Conservation (phyloP, 2,797 vertebrate genomes). For the Alca torda region DNA sequence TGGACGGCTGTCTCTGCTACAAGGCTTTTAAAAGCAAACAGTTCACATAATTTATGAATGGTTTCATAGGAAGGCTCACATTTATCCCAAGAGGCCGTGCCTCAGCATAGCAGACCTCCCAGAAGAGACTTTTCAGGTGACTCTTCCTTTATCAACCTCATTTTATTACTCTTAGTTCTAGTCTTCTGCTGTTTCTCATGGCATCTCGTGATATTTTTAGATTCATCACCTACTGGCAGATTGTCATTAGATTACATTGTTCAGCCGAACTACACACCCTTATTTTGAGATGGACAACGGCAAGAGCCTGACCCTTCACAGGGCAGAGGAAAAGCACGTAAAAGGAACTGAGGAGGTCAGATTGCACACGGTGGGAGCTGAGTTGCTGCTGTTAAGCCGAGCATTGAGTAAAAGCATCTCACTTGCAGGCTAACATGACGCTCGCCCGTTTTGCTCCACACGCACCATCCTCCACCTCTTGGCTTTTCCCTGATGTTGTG, state of each 20-base stretch:
- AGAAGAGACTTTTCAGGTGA: slow-evolving; percentile 16
- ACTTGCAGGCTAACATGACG: neutral
- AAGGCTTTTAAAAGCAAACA: slow-evolving; percentile 48
- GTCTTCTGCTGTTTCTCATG: neutral
- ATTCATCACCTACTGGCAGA: neutral
- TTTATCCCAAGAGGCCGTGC: slow-evolving; percentile 20
- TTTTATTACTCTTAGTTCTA: slow-evolving; percentile 7
- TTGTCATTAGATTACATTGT: neutral
- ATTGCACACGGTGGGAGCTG: neutral
- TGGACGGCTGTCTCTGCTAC: neutral
- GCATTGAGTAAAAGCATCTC: neutral
- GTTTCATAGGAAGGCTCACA: neutral
- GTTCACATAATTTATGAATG: slow-evolving; percentile 48
- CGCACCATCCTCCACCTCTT: rapidly evolving
- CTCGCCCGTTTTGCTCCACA: neutral
- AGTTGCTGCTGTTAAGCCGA: neutral
- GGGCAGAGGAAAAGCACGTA: neutral
- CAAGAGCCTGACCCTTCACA: neutral
- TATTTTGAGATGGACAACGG: neutral
- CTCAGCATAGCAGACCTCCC: slow-evolving; percentile 11
- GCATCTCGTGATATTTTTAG: slow-evolving; percentile 7
- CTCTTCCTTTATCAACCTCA: slow-evolving; percentile 10
- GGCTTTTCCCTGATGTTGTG: neutral
- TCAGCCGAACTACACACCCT: neutral
- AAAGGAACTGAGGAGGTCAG: neutral